Percentiles rank a stretch among this genome's conserved stretches.
phyloP scores from a whole-genome alignment of 2,888 invertebrate species.

The Ophonus ardosiacus region DNA sequence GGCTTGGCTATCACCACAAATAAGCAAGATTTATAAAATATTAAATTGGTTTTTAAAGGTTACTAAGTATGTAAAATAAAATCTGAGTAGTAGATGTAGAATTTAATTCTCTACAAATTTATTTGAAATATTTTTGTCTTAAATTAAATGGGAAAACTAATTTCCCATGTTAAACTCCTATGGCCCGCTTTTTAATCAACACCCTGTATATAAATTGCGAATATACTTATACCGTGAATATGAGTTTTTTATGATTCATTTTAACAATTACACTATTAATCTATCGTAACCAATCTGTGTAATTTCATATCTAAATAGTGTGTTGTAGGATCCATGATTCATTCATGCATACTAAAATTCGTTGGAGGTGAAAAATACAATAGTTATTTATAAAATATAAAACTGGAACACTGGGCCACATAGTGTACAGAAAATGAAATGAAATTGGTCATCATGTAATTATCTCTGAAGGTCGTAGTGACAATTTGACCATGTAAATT shows the following conservation, averaged over 20 bases:
- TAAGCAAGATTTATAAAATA: too few relatives aligned
- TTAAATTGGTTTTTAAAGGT: too few relatives aligned
- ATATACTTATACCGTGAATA: too few relatives aligned
- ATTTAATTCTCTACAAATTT: too few relatives aligned
- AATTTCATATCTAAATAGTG: neutral
- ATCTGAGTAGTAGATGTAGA: too few relatives aligned
- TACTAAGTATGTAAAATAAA: too few relatives aligned
- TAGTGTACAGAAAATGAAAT: neutral
- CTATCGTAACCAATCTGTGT: neutral
- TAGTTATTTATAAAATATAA: neutral
- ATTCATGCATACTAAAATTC: neutral
- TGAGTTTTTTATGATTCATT: neutral
- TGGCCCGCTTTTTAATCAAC: too few relatives aligned
- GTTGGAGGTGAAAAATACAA: neutral
- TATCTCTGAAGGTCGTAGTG: constrained; percentile 10
- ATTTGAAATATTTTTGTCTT: too few relatives aligned
- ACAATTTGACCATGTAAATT: constrained; percentile 47
- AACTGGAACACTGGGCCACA: neutral
- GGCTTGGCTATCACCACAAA: too few relatives aligned
- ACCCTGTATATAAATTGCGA: too few relatives aligned
- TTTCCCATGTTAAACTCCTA: too few relatives aligned
- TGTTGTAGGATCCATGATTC: neutral
- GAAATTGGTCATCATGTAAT: neutral
- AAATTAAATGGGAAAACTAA: too few relatives aligned
- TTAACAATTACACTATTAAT: neutral